These are phyloP conservation scores for Heterotilapia buettikoferi DNA, from an alignment of 2,113 vertebrate genomes.

Conservation along the genomic window DNA sequence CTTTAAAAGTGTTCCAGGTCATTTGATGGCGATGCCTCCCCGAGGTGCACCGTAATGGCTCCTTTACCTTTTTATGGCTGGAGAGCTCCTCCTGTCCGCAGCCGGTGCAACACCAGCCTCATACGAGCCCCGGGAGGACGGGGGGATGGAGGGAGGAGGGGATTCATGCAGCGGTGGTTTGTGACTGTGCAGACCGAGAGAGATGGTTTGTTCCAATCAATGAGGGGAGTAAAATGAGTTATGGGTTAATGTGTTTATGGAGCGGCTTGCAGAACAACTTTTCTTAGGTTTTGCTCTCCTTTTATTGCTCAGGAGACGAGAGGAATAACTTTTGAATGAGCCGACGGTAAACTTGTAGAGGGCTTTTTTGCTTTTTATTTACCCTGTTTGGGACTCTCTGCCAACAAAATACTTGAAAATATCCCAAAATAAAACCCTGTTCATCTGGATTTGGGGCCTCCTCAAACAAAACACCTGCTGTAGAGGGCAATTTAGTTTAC, in stretches of 20 bases:
- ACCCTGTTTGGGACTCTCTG: neutral
- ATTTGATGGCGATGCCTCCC: slow-evolving; percentile 65
- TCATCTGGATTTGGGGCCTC: neutral
- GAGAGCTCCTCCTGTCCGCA: slow-evolving; percentile 38
- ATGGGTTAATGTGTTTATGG: neutral
- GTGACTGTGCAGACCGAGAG: neutral
- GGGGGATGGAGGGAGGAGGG: neutral
- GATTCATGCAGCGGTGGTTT: neutral
- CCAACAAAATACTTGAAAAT: neutral
- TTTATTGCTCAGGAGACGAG: neutral
- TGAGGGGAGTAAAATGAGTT: neutral
- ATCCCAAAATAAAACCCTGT: neutral
- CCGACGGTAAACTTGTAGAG: neutral
- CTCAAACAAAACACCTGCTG: neutral
- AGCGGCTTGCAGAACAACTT: neutral
- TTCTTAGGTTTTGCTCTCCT: neutral
- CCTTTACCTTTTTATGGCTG: slow-evolving; percentile 56
- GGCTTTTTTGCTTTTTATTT: neutral
- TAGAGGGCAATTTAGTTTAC: neutral
- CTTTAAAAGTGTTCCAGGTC: slow-evolving; percentile 69
- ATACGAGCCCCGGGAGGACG: slow-evolving; percentile 19
- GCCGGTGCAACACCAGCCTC: slow-evolving; percentile 16
- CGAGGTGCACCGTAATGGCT: slow-evolving; percentile 58
- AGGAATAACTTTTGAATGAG: neutral
- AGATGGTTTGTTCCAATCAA: slow-evolving; percentile 15